Evolutionary conservation across 2,113 vertebrate genomes (phyloP), one percentile per base, ranked within the genome.

Genomic region (Marmota flaviventris): DNA sequence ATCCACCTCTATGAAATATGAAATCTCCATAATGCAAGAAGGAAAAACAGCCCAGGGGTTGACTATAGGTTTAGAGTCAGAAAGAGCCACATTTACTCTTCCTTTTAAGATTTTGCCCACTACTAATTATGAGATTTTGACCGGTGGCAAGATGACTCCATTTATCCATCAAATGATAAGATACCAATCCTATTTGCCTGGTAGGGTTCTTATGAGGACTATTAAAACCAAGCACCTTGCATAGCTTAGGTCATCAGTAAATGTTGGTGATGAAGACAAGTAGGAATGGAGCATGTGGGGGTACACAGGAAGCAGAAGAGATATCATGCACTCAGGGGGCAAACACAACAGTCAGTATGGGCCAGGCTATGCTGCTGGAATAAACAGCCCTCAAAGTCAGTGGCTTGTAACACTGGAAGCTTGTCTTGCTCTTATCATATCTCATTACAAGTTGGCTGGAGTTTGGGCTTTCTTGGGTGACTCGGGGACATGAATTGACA

Each of bases 261-360:
- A 48, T 67, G 42, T 18, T n/a, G 27, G 1, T 51, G 9, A 61
- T 63, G 22, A 2, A 61, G 16, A 85, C 4, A 65, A 51, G 34
- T 5, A 11, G n/a, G 9, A 5, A n/a, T 37, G 8, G 20, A 67
- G 22, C 20, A 81, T 13, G 11, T 9, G 8, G 22, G 24, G 5
- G 0, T 53, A 13, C 14, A 58, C 8, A 2, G 34, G 29, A 81
- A 25, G 3, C 2, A 79, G 17, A 85, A 63, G 56, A 89, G 29
- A 34, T n/a, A 13, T 4, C 12, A 16, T 2, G 12, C 18, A 69
- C 3, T n/a, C 27, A 9, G 4, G 20, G 58, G 24, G 2, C 16
- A 42, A n/a, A 22, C 24, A 6, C 5, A 42, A 27, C 16, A 58
- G 18, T 18, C 45, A 67, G 56, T 20, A 3, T 18, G 9, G 27